Conservation (phyloP, 2,797 vertebrate genomes). For the Falco columbarius region DNA sequence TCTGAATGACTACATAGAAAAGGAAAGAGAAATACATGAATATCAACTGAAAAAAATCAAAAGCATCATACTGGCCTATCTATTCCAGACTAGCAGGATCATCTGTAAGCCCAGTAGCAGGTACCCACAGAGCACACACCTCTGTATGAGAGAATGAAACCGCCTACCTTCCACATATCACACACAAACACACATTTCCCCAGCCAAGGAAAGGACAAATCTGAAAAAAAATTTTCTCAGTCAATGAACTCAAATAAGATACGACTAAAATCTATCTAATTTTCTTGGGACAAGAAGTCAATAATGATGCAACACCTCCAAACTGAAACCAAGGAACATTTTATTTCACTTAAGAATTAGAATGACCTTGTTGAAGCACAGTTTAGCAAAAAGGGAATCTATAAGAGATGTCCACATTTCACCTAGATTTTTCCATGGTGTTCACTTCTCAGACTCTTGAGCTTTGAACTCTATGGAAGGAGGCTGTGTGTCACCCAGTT, state of each 20-base stretch:
- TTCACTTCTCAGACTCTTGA: not conserved
- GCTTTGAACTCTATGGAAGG: not conserved
- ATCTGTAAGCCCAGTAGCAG: not conserved
- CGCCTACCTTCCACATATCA: not conserved
- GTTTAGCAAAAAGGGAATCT: not conserved
- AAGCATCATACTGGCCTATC: not conserved
- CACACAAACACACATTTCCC: not conserved
- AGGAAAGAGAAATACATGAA: not conserved
- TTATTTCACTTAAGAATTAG: conserved; percentile 23
- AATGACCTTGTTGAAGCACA: not conserved
- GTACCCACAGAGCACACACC: not conserved
- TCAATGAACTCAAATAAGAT: not conserved
- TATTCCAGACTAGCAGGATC: not conserved
- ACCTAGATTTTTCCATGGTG: not conserved
- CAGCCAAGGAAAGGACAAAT: not conserved
- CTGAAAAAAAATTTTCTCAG: not conserved
- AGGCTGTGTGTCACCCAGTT: not conserved
- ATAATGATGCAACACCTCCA: conserved; percentile 31
- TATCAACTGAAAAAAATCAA: not conserved
- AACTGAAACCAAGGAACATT: not conserved
- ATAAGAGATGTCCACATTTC: not conserved
- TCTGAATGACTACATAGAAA: not conserved
- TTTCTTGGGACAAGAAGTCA: conserved; percentile 42
- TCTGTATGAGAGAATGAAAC: not conserved
- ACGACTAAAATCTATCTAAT: not conserved